Conservation (phyloP, 2,888 invertebrate species). For the Nezara viridula region DNA sequence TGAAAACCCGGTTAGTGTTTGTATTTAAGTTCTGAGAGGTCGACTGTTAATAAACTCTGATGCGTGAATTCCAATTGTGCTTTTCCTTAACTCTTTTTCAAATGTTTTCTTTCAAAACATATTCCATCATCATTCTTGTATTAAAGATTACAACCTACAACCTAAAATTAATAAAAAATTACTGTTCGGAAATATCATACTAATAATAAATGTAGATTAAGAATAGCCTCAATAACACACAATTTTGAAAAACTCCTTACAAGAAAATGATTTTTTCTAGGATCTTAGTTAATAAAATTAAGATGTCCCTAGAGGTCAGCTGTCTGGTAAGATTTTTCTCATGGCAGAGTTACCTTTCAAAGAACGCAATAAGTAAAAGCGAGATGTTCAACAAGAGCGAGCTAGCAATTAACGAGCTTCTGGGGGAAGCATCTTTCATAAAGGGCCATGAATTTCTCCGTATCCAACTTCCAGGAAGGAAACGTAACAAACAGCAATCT, state of each 20-base stretch:
- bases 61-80: too few species aligned
- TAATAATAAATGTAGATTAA: too few species aligned
- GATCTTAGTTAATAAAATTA: neutral
- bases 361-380: neutral
- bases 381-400: neutral
- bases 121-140: too few species aligned
- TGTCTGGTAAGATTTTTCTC: neutral
- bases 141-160: too few species aligned
- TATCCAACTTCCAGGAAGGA: neutral
- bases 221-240: too few species aligned
- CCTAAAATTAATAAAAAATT: too few species aligned
- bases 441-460: neutral
- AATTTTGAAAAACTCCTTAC: neutral
- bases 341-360: neutral
- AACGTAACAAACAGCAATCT: neutral
- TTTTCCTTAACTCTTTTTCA: too few species aligned
- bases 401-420: neutral
- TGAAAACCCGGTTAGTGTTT: neutral
- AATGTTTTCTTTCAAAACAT: too few species aligned
- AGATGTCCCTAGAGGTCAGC: neutral
- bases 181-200: too few species aligned
- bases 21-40: too few species aligned
- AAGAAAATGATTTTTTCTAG: neutral
- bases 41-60: too few species aligned
- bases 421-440: neutral